phyloP scores from a whole-genome alignment of 2,113 vertebrate genomes.

The Eurypyga helias region DNA sequence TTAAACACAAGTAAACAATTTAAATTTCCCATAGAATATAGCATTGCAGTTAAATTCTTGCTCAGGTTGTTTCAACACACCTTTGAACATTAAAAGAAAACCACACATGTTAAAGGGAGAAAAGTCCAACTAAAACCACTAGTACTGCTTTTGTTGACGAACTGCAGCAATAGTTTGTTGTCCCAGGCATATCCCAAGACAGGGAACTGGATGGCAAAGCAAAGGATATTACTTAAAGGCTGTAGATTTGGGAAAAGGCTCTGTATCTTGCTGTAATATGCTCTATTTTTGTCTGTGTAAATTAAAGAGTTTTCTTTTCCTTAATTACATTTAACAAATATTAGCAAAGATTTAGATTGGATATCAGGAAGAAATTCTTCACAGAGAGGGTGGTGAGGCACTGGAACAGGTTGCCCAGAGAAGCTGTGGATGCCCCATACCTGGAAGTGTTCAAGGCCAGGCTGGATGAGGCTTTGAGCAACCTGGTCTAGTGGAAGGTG shows the following conservation, averaged over 20 bases:
- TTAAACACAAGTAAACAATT: not conserved
- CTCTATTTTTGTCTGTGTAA: not conserved
- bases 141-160: not conserved
- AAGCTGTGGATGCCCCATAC: too few species aligned
- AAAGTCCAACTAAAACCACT: not conserved
- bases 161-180: not conserved
- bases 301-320: not conserved
- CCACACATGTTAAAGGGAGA: not conserved
- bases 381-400: too few species aligned
- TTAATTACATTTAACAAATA: not conserved
- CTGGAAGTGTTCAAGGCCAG: too few species aligned
- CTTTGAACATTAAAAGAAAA: not conserved
- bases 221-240: not conserved
- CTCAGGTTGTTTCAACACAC: not conserved
- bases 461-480: too few species aligned
- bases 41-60: not conserved
- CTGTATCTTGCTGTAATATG: not conserved
- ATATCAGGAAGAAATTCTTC: not conserved
- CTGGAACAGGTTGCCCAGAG: too few species aligned
- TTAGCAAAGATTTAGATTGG: too few species aligned
- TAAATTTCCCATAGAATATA: not conserved
- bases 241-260: not conserved
- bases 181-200: not conserved
- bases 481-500: too few species aligned
- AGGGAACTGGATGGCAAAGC: not conserved